A percentile compares a stretch with the other conserved stretches of the same genome.
These are phyloP conservation scores for Abramis brama DNA, from an alignment of 2,113 vertebrate species.

Conservation along the genomic window DNA sequence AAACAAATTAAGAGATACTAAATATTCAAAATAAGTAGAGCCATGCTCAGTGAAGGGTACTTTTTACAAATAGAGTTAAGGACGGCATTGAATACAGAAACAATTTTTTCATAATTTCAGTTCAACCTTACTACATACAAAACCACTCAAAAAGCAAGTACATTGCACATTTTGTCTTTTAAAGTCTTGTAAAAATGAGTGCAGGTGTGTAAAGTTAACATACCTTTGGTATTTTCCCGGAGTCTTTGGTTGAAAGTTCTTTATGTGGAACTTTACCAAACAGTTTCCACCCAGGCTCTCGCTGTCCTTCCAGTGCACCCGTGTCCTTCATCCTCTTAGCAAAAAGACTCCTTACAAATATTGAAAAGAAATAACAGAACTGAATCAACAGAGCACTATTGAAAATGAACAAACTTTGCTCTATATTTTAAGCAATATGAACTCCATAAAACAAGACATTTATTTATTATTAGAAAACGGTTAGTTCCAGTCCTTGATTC, in stretches of 20 bases:
- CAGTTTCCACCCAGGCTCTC: slow-evolving; percentile 87
- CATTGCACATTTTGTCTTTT: not conserved
- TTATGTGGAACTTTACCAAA: slow-evolving; percentile 85
- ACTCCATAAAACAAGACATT: not conserved
- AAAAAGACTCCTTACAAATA: slow-evolving; percentile 85
- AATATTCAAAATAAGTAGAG: not conserved
- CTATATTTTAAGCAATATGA: not conserved
- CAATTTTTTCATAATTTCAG: not conserved
- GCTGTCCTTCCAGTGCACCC: slow-evolving; percentile 73
- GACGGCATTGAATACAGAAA: not conserved
- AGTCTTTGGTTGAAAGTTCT: slow-evolving; percentile 79
- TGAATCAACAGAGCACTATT: not conserved
- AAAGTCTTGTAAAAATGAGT: not conserved
- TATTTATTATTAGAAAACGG: not conserved
- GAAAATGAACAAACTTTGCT: too few relatives aligned
- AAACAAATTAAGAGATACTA: too few relatives aligned
- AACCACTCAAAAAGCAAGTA: not conserved
- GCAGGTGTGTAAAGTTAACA: not conserved
- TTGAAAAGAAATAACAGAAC: slow-evolving; percentile 24
- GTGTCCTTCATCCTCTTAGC: slow-evolving; percentile 82
- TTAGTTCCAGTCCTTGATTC: too few relatives aligned
- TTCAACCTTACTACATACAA: not conserved
- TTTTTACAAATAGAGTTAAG: not conserved
- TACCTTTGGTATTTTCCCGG: slow-evolving; percentile 86
- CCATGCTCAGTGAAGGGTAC: not conserved